Evolutionary conservation across 2,797 vertebrate genomes (phyloP), one percentile per base, ranked within the genome.

Genomic region (Pantherophis vulpinus): DNA sequence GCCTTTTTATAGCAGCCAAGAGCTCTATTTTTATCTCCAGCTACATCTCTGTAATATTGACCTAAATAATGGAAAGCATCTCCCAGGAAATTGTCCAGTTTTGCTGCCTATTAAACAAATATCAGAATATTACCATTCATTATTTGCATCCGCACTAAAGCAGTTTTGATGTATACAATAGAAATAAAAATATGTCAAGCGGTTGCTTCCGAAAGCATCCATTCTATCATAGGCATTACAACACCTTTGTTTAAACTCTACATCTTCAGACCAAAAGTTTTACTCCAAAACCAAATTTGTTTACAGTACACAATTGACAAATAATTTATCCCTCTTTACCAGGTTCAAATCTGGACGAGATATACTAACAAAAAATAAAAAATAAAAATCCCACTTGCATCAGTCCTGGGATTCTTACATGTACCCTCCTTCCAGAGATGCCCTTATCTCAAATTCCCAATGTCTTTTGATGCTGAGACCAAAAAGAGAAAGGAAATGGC

Each of bases 1-100:
- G 99, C 99, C 97, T 98, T 99, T 96, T 98, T 99, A 95, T 99
- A 99, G 97, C 99, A 99, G 61, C 99, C 99, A 61, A 98, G 98
- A 91, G 99, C 99, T 96, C 99, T 98, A 61, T 93, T 98, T 94
- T 88, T 97, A 96, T 99, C 99, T 94, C 97, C 98, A 79, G 96
- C 98, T 90, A 99, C 95, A 88, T 98, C 98, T 94, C 97, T 98
- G 96, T 99, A 99, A 96, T 98, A 99, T 97, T 98, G 98, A 29
- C 99, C 99, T 93, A 99, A 98, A 96, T 98, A 99, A 96, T 96
- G 97, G 97, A 99, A 99, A 55, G 97, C 98, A 97, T 97, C 97
- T 94, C 98, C 98, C 93, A 98, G 96, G 94, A 98, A 97, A 60
- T 98, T 97, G 95, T 99, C 99, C 94, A 99, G 95, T 97, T 98